Base-by-base conservation (phyloP, 2,888 invertebrate species). In the Baronia brevicornis region DNA sequence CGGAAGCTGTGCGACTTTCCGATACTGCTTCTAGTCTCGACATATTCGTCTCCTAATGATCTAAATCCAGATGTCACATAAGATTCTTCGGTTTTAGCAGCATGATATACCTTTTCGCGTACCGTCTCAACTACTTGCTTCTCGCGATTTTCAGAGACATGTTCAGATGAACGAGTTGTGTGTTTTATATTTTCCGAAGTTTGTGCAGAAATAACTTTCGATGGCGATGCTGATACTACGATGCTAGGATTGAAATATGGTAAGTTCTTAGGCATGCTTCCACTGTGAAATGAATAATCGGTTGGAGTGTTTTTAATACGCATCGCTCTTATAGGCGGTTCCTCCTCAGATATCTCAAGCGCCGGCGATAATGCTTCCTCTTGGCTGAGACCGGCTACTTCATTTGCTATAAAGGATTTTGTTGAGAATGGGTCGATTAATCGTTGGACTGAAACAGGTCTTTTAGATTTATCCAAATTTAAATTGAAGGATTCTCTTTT, bases 1-100 rank as follows among this genome's bases (percentile, higher is more conserved):
- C 89, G 87, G 67, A 92, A 91, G 54, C 91, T 92, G 43, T 90
- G 90, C 2, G 91, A 90, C 60, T 92, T 92, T 28, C 89, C 87
- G 11, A 91, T 86, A 10, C 88, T 86, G 62, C 87, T 88, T 42
- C 85, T 75, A 14, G 80, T 66, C 52, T 77, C 84, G 13, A 68
- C 56, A 35, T 66, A 80, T 44, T 84, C 82, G 20, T 80, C 82
- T 11, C 78, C 80, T n/a, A 80, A 56, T 35, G 80, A 79, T 45
- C 75, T 63, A 33, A 74, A 41, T 4, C 70, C 75, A 3, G 75
- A 70, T 18, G 62, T 62, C 2, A 63, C 62, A 38, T 70, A 78
- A 11, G 78, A 60, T 39, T 82, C 80, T 32, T 79, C 80, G 14
- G 68, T 60, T 48, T 72, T 75, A 11, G 54, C 39, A n/a, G 49